phyloP scores from a whole-genome alignment of 2,888 invertebrate genomes.

The Gonocerus acuteangulatus region DNA sequence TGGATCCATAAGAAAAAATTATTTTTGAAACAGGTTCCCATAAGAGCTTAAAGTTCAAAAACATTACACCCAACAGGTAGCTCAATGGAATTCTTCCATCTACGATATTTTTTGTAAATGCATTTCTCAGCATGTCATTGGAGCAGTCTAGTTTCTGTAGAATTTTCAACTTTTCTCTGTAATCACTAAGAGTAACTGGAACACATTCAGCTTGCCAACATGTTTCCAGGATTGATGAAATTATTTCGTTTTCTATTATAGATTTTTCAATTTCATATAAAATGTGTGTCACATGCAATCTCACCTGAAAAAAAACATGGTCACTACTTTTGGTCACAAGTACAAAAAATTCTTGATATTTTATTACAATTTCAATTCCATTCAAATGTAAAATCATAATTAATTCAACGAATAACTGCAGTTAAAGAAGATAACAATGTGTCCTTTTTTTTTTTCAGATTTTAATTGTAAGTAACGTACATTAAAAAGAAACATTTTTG shows the following conservation, averaged over 20 bases:
- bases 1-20: conserved; percentile 64
- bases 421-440: too few relatives aligned
- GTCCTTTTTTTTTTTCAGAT: too few relatives aligned
- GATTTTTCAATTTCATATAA: conserved; percentile 59
- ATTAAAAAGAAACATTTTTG: too few relatives aligned
- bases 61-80: conserved; percentile 73
- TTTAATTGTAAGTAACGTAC: too few relatives aligned
- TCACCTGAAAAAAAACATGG: conserved; percentile 51
- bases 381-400: too few relatives aligned
- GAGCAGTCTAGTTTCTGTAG: conserved; percentile 60
- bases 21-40: conserved; percentile 78
- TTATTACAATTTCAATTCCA: too few relatives aligned
- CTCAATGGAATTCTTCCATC: conserved; percentile 54
- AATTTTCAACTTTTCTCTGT: conserved; percentile 65
- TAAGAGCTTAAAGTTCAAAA: conserved; percentile 77
- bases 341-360: background rate
- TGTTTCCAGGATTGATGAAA: conserved; percentile 39
- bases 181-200: conserved; percentile 64
- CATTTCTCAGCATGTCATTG: conserved; percentile 16
- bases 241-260: conserved; percentile 40
- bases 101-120: conserved; percentile 15
- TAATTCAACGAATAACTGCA: too few relatives aligned
- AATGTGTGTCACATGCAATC: conserved; percentile 64
- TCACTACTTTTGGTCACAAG: background rate
- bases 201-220: conserved; percentile 67